Conservation (phyloP, 1,140 invertebrate species). For the Ostrea edulis region DNA sequence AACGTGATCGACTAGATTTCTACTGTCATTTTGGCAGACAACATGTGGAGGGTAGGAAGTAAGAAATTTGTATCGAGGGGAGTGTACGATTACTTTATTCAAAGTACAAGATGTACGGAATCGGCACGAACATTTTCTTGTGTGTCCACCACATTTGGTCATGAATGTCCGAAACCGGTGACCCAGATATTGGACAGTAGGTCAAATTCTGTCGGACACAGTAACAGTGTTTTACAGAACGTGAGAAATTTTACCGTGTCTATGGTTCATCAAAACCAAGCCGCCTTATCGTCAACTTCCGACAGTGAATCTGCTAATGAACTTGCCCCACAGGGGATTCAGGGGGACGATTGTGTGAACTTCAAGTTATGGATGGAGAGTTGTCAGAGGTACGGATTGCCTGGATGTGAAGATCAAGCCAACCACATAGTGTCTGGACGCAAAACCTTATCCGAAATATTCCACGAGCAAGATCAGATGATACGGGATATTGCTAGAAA, state of each 20-base stretch:
- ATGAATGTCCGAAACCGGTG: not conserved
- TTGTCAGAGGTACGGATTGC: constrained; percentile 69
- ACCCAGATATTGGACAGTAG: not conserved
- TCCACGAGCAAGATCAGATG: constrained; percentile 67
- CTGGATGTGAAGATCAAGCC: constrained; percentile 70
- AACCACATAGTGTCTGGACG: constrained; percentile 64
- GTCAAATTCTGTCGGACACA: not conserved
- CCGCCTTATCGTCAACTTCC: not conserved
- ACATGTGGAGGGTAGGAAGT: not conserved
- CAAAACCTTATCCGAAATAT: constrained; percentile 68
- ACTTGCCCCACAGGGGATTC: constrained; percentile 72
- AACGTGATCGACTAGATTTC: not conserved
- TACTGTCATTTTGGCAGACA: not conserved
- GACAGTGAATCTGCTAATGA: constrained; percentile 27
- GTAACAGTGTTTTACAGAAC: not conserved
- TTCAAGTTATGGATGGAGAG: constrained; percentile 73
- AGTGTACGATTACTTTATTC: not conserved
- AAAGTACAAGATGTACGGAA: not conserved
- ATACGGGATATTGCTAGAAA: constrained; percentile 60
- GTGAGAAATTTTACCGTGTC: not conserved
- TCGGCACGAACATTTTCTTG: not conserved
- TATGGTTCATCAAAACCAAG: not conserved
- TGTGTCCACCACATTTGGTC: not conserved
- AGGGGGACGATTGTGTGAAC: constrained; percentile 66
- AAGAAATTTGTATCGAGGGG: not conserved